Conservation (phyloP, 1,140 invertebrate genomes). For the Diorhabda sublineata region DNA sequence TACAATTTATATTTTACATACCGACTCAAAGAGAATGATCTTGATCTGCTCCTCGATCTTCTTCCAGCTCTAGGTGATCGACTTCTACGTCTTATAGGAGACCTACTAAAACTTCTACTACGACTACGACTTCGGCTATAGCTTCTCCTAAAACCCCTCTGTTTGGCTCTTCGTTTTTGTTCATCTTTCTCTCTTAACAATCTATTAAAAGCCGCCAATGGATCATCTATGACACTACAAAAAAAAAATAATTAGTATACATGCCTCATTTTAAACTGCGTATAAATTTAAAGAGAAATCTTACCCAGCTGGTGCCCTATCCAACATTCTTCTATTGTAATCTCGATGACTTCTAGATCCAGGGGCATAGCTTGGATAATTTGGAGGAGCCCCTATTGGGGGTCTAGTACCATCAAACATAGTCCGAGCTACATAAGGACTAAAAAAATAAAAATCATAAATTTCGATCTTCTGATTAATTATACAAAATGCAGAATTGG, state of each 20-base stretch:
- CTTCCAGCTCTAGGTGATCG: slow-evolving; percentile 40
- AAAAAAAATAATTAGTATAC: neutral
- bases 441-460: slow-evolving; percentile 20
- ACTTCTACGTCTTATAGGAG: slow-evolving; percentile 43
- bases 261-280: neutral
- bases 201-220: slow-evolving; percentile 77
- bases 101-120: slow-evolving; percentile 45
- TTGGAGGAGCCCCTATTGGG: slow-evolving; percentile 35
- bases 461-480: neutral
- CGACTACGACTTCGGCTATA: slow-evolving; percentile 52
- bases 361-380: slow-evolving; percentile 29
- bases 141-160: slow-evolving; percentile 50
- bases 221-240: slow-evolving; percentile 70
- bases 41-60: slow-evolving; percentile 43
- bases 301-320: slow-evolving; percentile 44
- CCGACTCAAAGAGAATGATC: slow-evolving; percentile 53
- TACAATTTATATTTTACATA: slow-evolving; percentile 31
- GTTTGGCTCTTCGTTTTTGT: slow-evolving; percentile 60
- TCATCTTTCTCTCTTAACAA: slow-evolving; percentile 81
- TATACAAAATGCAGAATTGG: no score
- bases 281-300: slow-evolving; percentile 5
- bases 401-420: slow-evolving; percentile 40
- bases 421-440: slow-evolving; percentile 34
- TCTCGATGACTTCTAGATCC: slow-evolving; percentile 44
- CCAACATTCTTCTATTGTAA: slow-evolving; percentile 44